Percentiles rank a stretch among this genome's conserved stretches.
Conservation (phyloP, 2,113 vertebrate species). For the Hypomesus transpacificus region DNA sequence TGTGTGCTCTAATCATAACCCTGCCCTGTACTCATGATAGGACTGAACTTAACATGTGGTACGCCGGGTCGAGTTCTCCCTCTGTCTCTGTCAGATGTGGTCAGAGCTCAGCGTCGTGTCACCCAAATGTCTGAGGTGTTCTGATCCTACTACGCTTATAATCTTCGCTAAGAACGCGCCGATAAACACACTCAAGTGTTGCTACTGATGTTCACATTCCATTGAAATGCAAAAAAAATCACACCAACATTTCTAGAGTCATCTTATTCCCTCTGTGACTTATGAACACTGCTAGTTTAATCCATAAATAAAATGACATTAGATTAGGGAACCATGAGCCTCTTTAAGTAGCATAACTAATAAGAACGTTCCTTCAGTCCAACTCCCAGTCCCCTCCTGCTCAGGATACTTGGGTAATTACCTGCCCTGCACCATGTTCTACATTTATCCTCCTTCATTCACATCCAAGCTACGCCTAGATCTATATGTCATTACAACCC, state of each 20-base stretch:
- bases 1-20: conserved; percentile 38
- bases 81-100: conserved; percentile 18
- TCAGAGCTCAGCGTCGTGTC: conserved; percentile 11
- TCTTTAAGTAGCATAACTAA: not conserved
- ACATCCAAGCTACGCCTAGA: conserved; percentile 17
- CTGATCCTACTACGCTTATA: not conserved
- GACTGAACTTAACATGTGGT: conserved; percentile 29
- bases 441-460: conserved; percentile 35
- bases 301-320: too few relatives aligned
- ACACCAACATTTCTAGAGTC: too few relatives aligned
- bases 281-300: too few relatives aligned
- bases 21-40: conserved; percentile 39
- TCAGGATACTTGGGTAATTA: conserved; percentile 14
- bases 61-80: conserved; percentile 26
- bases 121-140: conserved; percentile 24
- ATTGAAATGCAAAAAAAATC: conserved; percentile 4
- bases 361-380: not conserved
- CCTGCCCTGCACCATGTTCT: conserved; percentile 31
- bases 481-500: conserved; percentile 35
- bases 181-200: not conserved
- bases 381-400: conserved; percentile 8
- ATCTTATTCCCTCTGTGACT: too few relatives aligned
- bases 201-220: not conserved
- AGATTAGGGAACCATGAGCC: too few relatives aligned
- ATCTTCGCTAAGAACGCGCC: not conserved